phyloP scores from a whole-genome alignment of 1,140 invertebrate genomes.

The Pinna nobilis region DNA sequence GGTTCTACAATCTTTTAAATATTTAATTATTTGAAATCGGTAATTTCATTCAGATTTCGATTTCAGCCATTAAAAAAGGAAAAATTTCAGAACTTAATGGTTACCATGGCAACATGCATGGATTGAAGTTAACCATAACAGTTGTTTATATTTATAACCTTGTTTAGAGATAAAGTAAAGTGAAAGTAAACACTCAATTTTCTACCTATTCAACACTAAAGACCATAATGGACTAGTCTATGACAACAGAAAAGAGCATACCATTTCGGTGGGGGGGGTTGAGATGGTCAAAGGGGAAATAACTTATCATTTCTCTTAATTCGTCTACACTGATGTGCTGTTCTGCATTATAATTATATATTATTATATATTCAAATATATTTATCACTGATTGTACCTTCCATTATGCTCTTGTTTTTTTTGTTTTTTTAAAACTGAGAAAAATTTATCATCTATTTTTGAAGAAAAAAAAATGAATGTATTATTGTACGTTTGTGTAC shows the following conservation, averaged over 20 bases:
- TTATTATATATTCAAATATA: conserved; percentile 9
- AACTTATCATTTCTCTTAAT: neutral
- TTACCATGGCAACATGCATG: neutral
- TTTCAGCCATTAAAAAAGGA: no score
- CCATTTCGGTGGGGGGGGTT: neutral
- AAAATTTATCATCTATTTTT: conserved; percentile 4
- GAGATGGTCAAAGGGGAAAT: neutral
- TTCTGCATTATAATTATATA: neutral
- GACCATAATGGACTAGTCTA: neutral
- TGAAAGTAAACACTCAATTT: no score
- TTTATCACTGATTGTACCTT: neutral
- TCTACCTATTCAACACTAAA: neutral
- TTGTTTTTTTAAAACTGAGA: no score
- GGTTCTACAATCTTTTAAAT: no score
- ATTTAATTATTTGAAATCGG: no score
- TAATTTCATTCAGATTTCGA: no score
- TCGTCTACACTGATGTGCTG: conserved; percentile 1
- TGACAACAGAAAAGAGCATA: neutral
- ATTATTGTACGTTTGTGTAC: no score
- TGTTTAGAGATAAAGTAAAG: no score
- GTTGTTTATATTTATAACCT: conserved; percentile 18
- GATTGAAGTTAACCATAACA: neutral
- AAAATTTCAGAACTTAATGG: no score
- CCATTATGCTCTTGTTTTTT: neutral
- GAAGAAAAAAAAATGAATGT: no score